phyloP scores from a whole-genome alignment of 2,888 invertebrate species.

The Pyrrhia umbra region DNA sequence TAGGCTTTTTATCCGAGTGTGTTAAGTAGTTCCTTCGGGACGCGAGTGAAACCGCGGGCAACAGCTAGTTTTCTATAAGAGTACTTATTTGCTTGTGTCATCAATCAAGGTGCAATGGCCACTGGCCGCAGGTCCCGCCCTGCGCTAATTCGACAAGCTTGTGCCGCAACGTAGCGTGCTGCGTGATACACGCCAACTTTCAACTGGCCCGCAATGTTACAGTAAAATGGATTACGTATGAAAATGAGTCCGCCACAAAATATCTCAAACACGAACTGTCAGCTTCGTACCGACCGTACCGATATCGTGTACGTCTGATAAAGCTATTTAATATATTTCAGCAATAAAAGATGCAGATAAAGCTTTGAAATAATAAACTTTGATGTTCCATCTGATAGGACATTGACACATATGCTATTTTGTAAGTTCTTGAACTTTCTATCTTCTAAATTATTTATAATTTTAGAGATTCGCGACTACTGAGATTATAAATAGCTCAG shows the following conservation, averaged over 20 bases:
- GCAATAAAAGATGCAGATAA: slow-evolving; percentile 23
- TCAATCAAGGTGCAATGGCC: slow-evolving; percentile 65
- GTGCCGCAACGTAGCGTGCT: slow-evolving; percentile 75
- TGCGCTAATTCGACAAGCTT: slow-evolving; percentile 72
- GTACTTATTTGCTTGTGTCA: slow-evolving; percentile 31
- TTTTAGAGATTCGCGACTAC: too few species aligned
- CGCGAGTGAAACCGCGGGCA: too few species aligned
- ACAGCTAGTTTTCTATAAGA: slow-evolving; percentile 7
- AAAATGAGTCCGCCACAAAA: slow-evolving; percentile 59
- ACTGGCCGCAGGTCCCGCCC: slow-evolving; percentile 64
- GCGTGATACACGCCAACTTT: slow-evolving; percentile 78
- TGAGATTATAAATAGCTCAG: too few species aligned
- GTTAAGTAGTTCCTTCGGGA: too few species aligned
- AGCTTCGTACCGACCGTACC: slow-evolving; percentile 26
- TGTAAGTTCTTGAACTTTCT: too few species aligned
- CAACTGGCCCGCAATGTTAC: slow-evolving; percentile 56
- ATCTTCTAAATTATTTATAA: too few species aligned
- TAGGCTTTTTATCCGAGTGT: too few species aligned
- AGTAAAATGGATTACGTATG: slow-evolving; percentile 62
- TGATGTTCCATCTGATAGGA: not conserved
- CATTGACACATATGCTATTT: not conserved
- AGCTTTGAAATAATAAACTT: slow-evolving; percentile 1
- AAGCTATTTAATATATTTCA: slow-evolving; percentile 46
- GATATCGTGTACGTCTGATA: slow-evolving; percentile 38
- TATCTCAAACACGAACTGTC: slow-evolving; percentile 52